A percentile compares a stretch with the other conserved stretches of the same genome.
Conservation (phyloP, 2,888 invertebrate genomes). For the Eilema griseolum region DNA sequence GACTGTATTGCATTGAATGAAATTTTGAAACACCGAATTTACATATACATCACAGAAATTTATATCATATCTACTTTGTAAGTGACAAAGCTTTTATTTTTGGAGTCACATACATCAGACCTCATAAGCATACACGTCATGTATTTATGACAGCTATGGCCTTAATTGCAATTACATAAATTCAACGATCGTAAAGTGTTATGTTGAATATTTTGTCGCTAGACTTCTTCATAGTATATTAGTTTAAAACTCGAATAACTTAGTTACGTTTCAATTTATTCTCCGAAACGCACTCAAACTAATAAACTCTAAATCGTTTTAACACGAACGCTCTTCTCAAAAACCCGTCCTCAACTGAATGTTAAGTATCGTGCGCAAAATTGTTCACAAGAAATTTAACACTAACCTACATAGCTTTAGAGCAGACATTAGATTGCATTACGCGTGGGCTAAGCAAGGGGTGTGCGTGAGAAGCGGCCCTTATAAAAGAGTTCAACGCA, state of each 20-base stretch:
- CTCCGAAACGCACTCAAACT: neutral
- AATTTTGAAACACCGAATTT: too few relatives aligned
- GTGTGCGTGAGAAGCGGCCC: slow-evolving; percentile 76
- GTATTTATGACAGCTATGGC: slow-evolving; percentile 16
- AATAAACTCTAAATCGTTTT: slow-evolving; percentile 6
- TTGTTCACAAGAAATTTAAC: slow-evolving; percentile 56
- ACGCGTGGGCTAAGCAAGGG: slow-evolving; percentile 48
- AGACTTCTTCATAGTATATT: neutral
- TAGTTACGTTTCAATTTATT: neutral
- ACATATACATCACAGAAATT: too few relatives aligned
- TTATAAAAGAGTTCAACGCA: slow-evolving; percentile 87
- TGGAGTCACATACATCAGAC: neutral
- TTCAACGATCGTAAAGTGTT: slow-evolving; percentile 17
- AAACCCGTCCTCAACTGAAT: slow-evolving; percentile 76
- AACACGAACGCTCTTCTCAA: slow-evolving; percentile 63
- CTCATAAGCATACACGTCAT: slow-evolving; percentile 13
- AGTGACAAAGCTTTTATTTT: slow-evolving; percentile 7
- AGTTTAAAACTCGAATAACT: neutral
- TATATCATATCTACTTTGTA: neutral
- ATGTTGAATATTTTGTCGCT: slow-evolving; percentile 13
- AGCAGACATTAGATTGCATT: slow-evolving; percentile 60
- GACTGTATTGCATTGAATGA: too few relatives aligned
- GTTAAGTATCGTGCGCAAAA: slow-evolving; percentile 66
- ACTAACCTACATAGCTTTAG: slow-evolving; percentile 64
- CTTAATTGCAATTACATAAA: slow-evolving; percentile 22